Evolutionary conservation across 2,113 vertebrate genomes (phyloP), one percentile per base, ranked within the genome.

Genomic region (Urocolius indicus): DNA sequence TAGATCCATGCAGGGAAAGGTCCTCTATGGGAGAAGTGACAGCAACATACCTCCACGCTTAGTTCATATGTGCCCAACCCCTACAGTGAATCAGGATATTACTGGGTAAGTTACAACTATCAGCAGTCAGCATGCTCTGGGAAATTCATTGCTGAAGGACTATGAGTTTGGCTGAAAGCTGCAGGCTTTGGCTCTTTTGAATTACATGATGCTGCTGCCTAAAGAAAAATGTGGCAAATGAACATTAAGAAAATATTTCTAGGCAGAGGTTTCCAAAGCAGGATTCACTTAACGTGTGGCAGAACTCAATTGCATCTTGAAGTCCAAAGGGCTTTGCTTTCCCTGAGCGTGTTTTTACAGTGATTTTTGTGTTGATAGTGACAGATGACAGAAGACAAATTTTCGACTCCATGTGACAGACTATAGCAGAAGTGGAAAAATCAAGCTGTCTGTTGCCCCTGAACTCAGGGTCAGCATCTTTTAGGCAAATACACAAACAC

Each of bases 351-450:
- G 10, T 38, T 94, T 83, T 92, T 61, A 69, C 2, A 26, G 14
- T 30, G 27, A 46, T 29, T 90, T 74, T 69, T 75, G 27, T 46
- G 46, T 62, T 93, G 32, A 61, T 71, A 67, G 29, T 61, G 26
- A 61, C 57, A 92, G 41, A 63, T 75, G 24, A 78, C 7, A 91
- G 75, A 84, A 76, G 27, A 76, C 46, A 92, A 30, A 49, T 89
- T 91, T 72, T 65, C 74, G 58, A 43, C 36, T 74, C 49, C 41
- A 46, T 1, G 0, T 46, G 41, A 71, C 16, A 65, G 24, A 79
- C 15, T 61, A 3, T 11, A 32, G 24, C 23, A 82, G 61, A 41
- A 72, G 26, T 65, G 32, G 32, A 61, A 82, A 94, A 89, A 82
- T 34, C 11, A 19, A 67, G 24, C 12, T 5, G 24, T 81, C 69